Base-by-base conservation (phyloP, 2,888 invertebrate genomes). In the Spicauda simplicius region DNA sequence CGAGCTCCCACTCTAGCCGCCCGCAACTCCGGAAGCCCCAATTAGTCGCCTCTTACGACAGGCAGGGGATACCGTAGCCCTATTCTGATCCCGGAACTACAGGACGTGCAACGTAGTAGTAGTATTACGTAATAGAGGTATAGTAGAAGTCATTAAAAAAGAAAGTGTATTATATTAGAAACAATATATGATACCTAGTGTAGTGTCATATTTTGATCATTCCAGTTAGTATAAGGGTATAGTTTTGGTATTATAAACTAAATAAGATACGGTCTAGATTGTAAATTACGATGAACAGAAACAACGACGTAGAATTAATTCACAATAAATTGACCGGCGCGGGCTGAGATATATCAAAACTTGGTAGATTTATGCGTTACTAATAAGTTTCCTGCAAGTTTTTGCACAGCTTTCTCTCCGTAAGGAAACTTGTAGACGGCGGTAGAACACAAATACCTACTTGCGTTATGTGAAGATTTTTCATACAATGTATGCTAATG, bases 351-450 rank as follows among this genome's bases (percentile, higher is more conserved):
- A 53, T 58, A 65, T 65, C 64, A 59, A 41, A 65, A 65, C 64
- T 65, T 59, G 57, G 12, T 58, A 65, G 58, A 65, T 65, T 65
- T 58, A 65, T 65, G 64, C 64, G 52, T 45, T n/a, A 37, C 58
- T 65, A 58, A 65, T 65, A 65, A 65, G 58, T 65, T 65, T 41
- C 25, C 57, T 58, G 41, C 45, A 65, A 65, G 53, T 58, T 65
- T 58, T 64, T 58, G 52, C 58, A 14, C 41, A 45, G 57, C 19
- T 64, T 25, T 2, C 20, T 19, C 52, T 58, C 20, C 57, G 12
- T 45, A 48, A 50, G 57, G 50, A 16, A 57, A 52, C 50, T 64
- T 56, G 41, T 14, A n/a, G 18, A 12, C 20, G 41, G 19, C 18
- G 41, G 19, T 41, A 57, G 16, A 12, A 2, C 57, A 58, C 8